phyloP scores from a whole-genome alignment of 2,113 vertebrate genomes.

The Gulo gulo region DNA sequence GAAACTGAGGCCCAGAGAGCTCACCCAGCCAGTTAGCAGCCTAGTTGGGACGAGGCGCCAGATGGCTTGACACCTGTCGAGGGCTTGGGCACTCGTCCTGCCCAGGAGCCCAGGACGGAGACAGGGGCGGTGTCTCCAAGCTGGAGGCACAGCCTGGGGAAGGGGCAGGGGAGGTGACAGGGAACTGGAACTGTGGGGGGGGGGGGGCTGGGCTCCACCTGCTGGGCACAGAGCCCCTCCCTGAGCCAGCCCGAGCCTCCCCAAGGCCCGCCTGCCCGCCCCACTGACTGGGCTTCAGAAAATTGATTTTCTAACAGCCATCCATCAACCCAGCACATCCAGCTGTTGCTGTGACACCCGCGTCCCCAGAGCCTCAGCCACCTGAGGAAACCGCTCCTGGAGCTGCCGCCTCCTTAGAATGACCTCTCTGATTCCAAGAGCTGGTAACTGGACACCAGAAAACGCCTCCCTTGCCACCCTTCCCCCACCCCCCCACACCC shows the following conservation, averaged over 20 bases:
- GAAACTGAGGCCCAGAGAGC: background rate
- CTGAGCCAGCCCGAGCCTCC: accelerated
- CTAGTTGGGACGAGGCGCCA: background rate
- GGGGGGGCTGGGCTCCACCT: background rate
- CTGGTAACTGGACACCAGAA: background rate
- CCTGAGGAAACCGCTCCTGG: background rate
- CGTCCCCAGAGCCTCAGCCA: background rate
- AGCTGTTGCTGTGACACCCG: background rate
- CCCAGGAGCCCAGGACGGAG: background rate
- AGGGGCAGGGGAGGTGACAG: too few species aligned
- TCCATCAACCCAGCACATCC: slow-evolving; percentile 10
- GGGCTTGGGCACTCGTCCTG: background rate
- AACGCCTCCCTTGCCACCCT: too few species aligned
- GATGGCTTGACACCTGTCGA: accelerated
- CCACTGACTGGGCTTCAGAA: slow-evolving; percentile 11
- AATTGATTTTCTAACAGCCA: slow-evolving; percentile 45
- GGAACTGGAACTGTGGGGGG: background rate
- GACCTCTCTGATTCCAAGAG: background rate
- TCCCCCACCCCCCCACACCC: accelerated
- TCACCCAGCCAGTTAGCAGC: background rate
- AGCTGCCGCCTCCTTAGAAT: accelerated
- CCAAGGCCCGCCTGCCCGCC: background rate
- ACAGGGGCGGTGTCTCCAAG: background rate
- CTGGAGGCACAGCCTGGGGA: background rate
- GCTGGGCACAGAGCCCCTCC: background rate